Percentiles rank a stretch among this genome's conserved stretches.
phyloP scores from a whole-genome alignment of 1,140 invertebrate genomes.

The Melipona quadrifasciata region DNA sequence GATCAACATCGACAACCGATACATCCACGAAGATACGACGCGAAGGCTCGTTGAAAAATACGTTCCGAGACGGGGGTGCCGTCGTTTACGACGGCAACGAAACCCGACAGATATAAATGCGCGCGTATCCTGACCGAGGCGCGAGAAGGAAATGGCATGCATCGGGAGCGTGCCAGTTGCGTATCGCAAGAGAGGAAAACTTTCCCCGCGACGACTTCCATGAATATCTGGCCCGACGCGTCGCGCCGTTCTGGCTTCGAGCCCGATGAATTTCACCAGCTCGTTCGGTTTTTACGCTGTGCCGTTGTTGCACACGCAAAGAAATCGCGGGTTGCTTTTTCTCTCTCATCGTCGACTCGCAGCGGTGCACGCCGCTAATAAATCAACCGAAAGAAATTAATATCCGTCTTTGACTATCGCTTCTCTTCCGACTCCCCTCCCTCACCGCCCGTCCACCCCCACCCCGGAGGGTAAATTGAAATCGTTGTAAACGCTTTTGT shows the following conservation, averaged over 20 bases:
- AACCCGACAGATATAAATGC: slow-evolving; percentile 65
- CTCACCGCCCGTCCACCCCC: background rate
- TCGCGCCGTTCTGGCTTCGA: slow-evolving; percentile 42
- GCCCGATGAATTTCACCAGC: slow-evolving; percentile 18
- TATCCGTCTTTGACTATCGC: slow-evolving; percentile 20
- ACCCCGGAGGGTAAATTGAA: slow-evolving; percentile 16
- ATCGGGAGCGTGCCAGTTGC: slow-evolving; percentile 49
- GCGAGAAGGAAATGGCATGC: slow-evolving; percentile 63
- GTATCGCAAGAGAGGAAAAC: slow-evolving; percentile 50
- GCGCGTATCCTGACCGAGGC: slow-evolving; percentile 50
- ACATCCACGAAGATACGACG: slow-evolving; percentile 42
- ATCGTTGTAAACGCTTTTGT: slow-evolving; percentile 26
- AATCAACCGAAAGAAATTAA: slow-evolving; percentile 43
- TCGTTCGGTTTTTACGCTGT: background rate
- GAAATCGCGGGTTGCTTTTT: background rate
- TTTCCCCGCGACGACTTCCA: slow-evolving; percentile 63
- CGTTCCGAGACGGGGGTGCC: slow-evolving; percentile 44
- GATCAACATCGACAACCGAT: slow-evolving; percentile 16
- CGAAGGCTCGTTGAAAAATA: slow-evolving; percentile 54
- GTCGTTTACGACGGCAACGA: slow-evolving; percentile 57
- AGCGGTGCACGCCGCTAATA: slow-evolving; percentile 1
- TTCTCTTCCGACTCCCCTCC: no score
- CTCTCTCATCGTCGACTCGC: slow-evolving; percentile 4
- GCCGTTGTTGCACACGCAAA: background rate
- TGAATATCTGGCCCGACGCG: slow-evolving; percentile 53